Evolutionary conservation across 2,888 invertebrate species (phyloP).

Genomic region (Ormyrus labotus): DNA sequence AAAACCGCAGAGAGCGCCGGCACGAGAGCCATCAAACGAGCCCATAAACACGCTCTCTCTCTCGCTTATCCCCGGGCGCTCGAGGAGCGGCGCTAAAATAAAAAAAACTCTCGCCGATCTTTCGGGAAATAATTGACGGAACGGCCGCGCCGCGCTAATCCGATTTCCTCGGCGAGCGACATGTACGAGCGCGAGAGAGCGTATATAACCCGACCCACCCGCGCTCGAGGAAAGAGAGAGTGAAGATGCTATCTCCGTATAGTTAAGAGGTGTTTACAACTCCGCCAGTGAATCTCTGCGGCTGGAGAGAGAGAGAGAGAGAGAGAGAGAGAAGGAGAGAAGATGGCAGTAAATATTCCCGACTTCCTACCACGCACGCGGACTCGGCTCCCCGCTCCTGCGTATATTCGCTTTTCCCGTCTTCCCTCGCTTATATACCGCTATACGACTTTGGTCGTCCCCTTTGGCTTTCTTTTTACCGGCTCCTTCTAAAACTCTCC

Average conservation of each 20-base stretch:
- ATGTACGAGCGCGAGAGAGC: background rate
- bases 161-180: slow-evolving; percentile 27
- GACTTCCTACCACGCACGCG: slow-evolving; percentile 61
- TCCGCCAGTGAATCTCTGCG: slow-evolving; percentile 74
- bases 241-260: slow-evolving; percentile 73
- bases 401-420: slow-evolving; percentile 39
- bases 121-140: no score
- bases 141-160: slow-evolving; percentile 13
- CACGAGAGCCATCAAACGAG: slow-evolving; percentile 28
- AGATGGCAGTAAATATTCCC: slow-evolving; percentile 76
- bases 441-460: background rate
- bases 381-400: slow-evolving; percentile 16
- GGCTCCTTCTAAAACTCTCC: no score
- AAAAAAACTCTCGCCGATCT: background rate
- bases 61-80: background rate
- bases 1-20: slow-evolving; percentile 9
- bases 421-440: slow-evolving; percentile 29
- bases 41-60: slow-evolving; percentile 29
- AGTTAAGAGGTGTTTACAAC: slow-evolving; percentile 76
- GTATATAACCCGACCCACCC: background rate
- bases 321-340: slow-evolving; percentile 61
- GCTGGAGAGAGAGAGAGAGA: slow-evolving; percentile 64
- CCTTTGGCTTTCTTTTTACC: background rate
- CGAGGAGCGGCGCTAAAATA: background rate
- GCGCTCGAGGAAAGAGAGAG: slow-evolving; percentile 60